These are phyloP conservation scores for Cotesia glomerata DNA, from an alignment of 1,140 invertebrate genomes.

Conservation along the genomic window DNA sequence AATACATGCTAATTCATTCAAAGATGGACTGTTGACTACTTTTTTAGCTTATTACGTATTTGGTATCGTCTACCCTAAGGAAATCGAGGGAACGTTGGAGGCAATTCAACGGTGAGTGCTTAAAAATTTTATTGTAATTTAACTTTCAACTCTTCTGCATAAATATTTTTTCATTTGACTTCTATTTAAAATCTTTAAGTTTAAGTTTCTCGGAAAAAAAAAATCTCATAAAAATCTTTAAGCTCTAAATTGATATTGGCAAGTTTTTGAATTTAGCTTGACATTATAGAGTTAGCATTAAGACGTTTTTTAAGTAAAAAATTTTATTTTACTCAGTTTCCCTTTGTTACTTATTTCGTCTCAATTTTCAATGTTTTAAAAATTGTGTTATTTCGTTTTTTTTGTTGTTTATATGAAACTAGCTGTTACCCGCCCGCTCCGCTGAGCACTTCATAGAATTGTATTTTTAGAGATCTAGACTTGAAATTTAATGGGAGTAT, in stretches of 20 bases:
- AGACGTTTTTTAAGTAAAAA: neutral
- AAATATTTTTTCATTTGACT: too few relatives aligned
- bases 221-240: neutral
- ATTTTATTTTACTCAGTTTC: neutral
- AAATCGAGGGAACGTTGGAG: neutral
- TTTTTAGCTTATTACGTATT: neutral
- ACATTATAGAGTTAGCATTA: neutral
- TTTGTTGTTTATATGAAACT: too few relatives aligned
- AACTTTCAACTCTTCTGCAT: neutral
- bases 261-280: neutral
- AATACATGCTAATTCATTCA: neutral
- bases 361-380: too few relatives aligned
- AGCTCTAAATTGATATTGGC: neutral
- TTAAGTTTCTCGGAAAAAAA: too few relatives aligned
- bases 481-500: too few relatives aligned
- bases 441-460: too few relatives aligned
- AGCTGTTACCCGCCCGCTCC: too few relatives aligned
- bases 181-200: too few relatives aligned
- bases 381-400: too few relatives aligned
- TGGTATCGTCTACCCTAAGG: neutral
- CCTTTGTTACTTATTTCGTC: too few relatives aligned
- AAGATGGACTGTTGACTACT: neutral
- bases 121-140: neutral
- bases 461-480: too few relatives aligned
- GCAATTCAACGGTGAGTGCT: neutral